Evolutionary conservation across 2,888 invertebrate species (phyloP).

Genomic region (Lathronympha strigana): DNA sequence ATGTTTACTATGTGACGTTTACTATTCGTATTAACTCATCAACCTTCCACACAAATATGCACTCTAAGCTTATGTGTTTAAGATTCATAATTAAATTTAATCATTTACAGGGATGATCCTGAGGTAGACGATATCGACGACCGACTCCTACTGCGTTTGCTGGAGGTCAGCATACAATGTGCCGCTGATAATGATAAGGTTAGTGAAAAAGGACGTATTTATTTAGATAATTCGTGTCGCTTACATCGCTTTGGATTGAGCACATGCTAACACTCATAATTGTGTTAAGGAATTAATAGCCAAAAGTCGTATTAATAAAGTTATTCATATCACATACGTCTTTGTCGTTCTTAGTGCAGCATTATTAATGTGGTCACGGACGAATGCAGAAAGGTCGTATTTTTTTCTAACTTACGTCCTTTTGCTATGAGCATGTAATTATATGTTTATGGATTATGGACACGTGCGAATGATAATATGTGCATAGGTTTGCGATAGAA

Average conservation of each 20-base stretch:
- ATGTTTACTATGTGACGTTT: not conserved
- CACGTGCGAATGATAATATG: conserved; percentile 23
- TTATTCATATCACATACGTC: not conserved
- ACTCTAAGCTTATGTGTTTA: not conserved
- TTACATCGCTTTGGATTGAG: not conserved
- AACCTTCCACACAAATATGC: not conserved
- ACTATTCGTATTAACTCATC: not conserved
- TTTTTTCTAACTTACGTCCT: not conserved
- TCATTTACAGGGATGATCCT: conserved; percentile 74
- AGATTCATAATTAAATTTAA: not conserved
- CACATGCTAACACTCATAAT: not conserved
- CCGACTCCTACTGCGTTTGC: conserved; percentile 87
- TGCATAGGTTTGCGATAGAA: conserved; percentile 28
- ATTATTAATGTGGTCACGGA: not conserved
- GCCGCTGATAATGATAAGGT: conserved; percentile 92
- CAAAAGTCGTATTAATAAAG: not conserved
- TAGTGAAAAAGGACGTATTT: conserved; percentile 28
- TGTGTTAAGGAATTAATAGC: not conserved
- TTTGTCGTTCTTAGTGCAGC: not conserved
- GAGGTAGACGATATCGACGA: conserved; percentile 88
- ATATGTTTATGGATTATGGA: conserved; percentile 18
- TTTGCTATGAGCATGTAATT: not conserved
- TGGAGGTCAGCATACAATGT: conserved; percentile 86
- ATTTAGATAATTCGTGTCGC: not conserved
- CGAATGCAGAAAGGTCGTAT: not conserved